These are phyloP conservation scores for Psittacula echo DNA, from an alignment of 2,797 vertebrate genomes.

Conservation along the genomic window DNA sequence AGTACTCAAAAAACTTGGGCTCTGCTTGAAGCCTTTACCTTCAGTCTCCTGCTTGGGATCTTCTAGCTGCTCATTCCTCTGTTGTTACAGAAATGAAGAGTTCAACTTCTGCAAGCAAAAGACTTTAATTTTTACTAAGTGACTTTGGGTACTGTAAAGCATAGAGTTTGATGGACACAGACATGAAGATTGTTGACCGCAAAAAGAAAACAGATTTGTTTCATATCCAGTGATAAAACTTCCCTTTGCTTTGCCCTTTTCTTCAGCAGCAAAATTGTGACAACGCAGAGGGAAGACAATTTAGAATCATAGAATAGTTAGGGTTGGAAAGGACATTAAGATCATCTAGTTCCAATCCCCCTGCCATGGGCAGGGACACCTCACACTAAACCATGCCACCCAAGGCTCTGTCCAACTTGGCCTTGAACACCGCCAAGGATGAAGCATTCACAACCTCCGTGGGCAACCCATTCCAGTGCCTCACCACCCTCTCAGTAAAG, in stretches of 20 bases:
- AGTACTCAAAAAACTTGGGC: accelerated
- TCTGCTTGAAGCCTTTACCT: background rate
- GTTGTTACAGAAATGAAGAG: background rate
- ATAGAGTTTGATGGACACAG: background rate
- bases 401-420: too few species aligned
- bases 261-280: background rate
- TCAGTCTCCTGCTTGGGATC: background rate
- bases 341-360: too few species aligned
- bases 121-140: background rate
- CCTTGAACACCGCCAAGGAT: too few species aligned
- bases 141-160: background rate
- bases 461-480: too few species aligned
- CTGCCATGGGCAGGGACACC: too few species aligned
- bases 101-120: background rate
- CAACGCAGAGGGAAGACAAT: background rate
- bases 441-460: too few species aligned
- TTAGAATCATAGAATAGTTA: too few species aligned
- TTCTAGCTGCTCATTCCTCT: background rate
- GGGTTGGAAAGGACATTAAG: too few species aligned
- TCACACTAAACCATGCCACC: too few species aligned
- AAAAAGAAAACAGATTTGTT: background rate
- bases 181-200: background rate
- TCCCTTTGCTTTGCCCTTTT: background rate
- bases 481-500: too few species aligned
- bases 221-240: background rate